A percentile compares a stretch with the other conserved stretches of the same genome.
Evolutionary conservation across 2,888 invertebrate species (phyloP).

Genomic region (Cybosia mesomella): DNA sequence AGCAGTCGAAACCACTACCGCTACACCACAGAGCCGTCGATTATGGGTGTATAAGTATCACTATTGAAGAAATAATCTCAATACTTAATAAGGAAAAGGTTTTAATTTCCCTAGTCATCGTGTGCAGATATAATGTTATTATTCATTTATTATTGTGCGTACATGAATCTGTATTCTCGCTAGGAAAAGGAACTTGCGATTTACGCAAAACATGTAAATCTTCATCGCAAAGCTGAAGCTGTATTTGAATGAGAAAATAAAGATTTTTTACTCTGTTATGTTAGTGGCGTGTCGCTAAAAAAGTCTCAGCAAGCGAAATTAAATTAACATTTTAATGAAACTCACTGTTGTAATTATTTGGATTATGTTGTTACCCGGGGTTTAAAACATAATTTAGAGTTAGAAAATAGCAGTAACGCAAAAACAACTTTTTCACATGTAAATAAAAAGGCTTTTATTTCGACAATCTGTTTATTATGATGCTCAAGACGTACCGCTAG

Average conservation of each 20-base stretch:
- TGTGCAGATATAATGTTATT: no score
- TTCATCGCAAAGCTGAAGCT: not conserved
- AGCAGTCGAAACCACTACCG: no score
- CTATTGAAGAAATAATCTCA: no score
- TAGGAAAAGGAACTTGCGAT: not conserved
- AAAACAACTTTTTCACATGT: not conserved
- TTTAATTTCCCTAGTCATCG: no score
- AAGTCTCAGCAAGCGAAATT: not conserved
- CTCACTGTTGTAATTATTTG: not conserved
- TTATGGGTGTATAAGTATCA: no score
- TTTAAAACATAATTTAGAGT: not conserved
- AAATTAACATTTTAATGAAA: not conserved
- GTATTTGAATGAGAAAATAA: conserved; percentile 1
- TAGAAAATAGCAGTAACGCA: not conserved
- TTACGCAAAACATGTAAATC: not conserved
- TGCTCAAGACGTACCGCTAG: no score
- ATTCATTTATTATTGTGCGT: no score
- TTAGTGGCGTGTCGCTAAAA: not conserved
- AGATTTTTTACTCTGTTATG: conserved; percentile 1
- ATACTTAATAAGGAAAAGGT: no score
- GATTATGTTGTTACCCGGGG: not conserved
- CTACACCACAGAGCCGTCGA: no score
- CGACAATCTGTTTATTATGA: no score
- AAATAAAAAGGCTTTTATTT: no score
- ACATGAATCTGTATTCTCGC: not conserved